phyloP scores from a whole-genome alignment of 53 echinoderm and acorn worm genomes.

The Temnopleurus reevesii region DNA sequence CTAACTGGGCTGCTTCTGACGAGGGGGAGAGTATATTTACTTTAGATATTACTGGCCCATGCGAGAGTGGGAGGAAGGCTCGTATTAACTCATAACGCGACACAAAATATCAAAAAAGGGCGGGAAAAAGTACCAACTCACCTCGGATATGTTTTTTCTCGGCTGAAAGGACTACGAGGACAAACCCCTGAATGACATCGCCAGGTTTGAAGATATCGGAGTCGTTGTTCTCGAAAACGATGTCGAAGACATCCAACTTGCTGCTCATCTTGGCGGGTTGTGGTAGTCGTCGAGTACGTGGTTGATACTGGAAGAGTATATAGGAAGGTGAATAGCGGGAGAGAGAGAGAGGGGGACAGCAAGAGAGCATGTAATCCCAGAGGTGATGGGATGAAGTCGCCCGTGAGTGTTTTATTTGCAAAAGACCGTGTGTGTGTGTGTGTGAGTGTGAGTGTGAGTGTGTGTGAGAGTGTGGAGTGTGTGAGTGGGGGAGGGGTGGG shows the following conservation, averaged over 20 bases:
- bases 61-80: background rate
- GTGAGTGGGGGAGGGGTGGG: background rate
- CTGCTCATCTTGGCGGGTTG: slow-evolving; percentile 31
- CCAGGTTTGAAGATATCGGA: slow-evolving; percentile 43
- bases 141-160: slow-evolving; percentile 53
- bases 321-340: background rate
- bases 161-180: slow-evolving; percentile 32
- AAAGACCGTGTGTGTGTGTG: background rate
- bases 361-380: background rate
- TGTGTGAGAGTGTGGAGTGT: background rate
- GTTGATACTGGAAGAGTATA: background rate
- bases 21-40: slow-evolving; percentile 3
- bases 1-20: too few relatives aligned
- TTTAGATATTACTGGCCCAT: background rate
- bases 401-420: background rate
- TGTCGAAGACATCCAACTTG: slow-evolving; percentile 51
- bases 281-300: background rate
- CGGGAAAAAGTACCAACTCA: background rate
- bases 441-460: background rate
- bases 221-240: slow-evolving; percentile 56
- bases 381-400: background rate
- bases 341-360: background rate
- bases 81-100: background rate
- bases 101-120: background rate
- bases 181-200: slow-evolving; percentile 50